Percentiles rank a stretch among this genome's conserved stretches.
Conservation (phyloP, 2,888 invertebrate genomes). For the Tachystola acroxantha region DNA sequence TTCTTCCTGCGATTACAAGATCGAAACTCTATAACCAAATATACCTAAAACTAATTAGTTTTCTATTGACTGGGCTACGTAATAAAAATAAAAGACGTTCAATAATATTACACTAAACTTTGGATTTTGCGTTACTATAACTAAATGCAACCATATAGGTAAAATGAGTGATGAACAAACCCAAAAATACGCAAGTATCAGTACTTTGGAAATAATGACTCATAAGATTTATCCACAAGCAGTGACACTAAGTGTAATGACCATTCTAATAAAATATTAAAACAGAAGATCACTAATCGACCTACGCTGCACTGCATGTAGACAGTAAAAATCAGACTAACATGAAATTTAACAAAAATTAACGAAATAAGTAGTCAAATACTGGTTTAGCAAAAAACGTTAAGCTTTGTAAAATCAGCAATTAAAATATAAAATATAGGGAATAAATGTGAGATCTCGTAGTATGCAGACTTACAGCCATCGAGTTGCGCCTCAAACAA, state of each 20-base stretch:
- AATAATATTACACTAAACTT: constrained; percentile 67
- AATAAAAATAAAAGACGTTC: constrained; percentile 9
- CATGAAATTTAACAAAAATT: constrained; percentile 69
- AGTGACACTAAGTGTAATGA: constrained; percentile 46
- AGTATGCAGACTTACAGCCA: constrained; percentile 78
- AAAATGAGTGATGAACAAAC: constrained; percentile 57
- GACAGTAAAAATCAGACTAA: constrained; percentile 61
- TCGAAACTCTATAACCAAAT: constrained; percentile 43
- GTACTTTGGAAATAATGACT: constrained; percentile 74
- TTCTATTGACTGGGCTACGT: constrained; percentile 39
- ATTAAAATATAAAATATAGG: constrained; percentile 75
- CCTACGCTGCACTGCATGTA: constrained; percentile 57
- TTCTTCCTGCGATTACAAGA: constrained; percentile 2
- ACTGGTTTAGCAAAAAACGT: constrained; percentile 76
- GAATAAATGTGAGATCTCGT: constrained; percentile 79
- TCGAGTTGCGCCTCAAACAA: constrained; percentile 85
- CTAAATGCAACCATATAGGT: constrained; percentile 74
- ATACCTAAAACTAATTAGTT: constrained; percentile 28
- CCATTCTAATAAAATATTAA: constrained; percentile 36
- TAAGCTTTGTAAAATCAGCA: constrained; percentile 77
- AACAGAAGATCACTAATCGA: constrained; percentile 55
- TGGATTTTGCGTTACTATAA: constrained; percentile 75
- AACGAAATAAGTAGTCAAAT: constrained; percentile 73
- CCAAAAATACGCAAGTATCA: constrained; percentile 63
- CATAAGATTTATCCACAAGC: constrained; percentile 52